Evolutionary conservation across 2,113 vertebrate species (phyloP), one percentile per base, ranked within the genome.

Genomic region (Merops nubicus): DNA sequence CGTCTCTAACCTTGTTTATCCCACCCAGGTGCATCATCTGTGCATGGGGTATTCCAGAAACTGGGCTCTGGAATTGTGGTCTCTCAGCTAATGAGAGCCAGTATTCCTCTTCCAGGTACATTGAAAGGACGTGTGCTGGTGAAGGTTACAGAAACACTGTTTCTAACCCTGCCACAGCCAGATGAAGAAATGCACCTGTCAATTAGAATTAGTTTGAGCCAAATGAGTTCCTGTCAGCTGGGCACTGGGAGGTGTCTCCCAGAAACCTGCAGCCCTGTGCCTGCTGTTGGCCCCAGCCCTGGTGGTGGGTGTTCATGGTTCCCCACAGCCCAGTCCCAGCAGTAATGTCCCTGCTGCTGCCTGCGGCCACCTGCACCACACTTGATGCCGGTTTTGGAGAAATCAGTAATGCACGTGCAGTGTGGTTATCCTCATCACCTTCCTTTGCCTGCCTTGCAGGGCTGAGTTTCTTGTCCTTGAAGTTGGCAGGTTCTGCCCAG

Each of bases 101-200:
- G n/a, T 40, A n/a, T 25, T 73, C 40, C 51, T 68, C 34, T 22
- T 7, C 4, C 9, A 4, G 11, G 15, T 42, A 3, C 64, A 11
- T 21, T 33, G 64, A 62, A 77, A 57, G 1, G 5, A 19, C 1
- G 0, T 14, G 18, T 36, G 40, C 59, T 81, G 78, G 23, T 0
- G 0, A 33, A 26, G 23, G 36, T 29, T 48, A 36, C 33, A 36
- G 69, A 62, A 81, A 13, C 2, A 1, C 31, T 79, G 18, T 4
- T 70, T 48, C 48, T 42, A 72, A 38, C 38, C 29, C 17, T 73
- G 25, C 63, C 59, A 63, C 43, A 45, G 6, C 12, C 63, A 47
- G 65, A 15, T 74, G 60, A 5, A 31, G 51, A 59, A 88, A 8
- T 0, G 4, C 29, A 18, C 28, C 42, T 14, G 43, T 50, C 47